Evolutionary conservation across 2,888 invertebrate species (phyloP), one percentile per base, ranked within the genome.

Genomic region (Pseudoips prasinana): DNA sequence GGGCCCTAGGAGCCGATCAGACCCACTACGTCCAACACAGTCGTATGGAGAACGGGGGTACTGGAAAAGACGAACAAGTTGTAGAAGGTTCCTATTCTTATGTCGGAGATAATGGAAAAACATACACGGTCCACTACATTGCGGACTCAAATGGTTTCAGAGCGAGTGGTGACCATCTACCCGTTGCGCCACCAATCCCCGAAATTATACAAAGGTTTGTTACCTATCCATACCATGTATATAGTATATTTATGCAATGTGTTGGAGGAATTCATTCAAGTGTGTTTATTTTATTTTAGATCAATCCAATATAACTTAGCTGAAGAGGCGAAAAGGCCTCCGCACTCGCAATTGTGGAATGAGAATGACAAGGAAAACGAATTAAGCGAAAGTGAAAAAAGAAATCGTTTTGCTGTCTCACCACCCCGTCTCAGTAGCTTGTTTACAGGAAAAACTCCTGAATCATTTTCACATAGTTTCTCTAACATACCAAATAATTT

Each of bases 141-240:
- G 94, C 94, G 32, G 94, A 95, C 69, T 92, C 92, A 53, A 93
- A 93, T 64, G 95, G 95, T 36, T 95, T 94, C 78, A 91, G 93
- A 63, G 93, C 94, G 7, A 91, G 91, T 57, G 95, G 95, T 30
- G 93, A 93, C 23, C 95, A 95, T 73, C 76, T 95, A 53, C 95
- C 95, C 22, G 94, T 93, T 18, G 91, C 94, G 4, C 94, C 94
- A 22, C 94, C 94, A 10, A 89, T 94, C 52, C 94, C 94, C 18
- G 92, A 90, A 64, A 92, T 92, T 25, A 93, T 93, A 58, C 91
- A 91, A 68, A 89, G 91, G 81, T 91, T 58, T 32, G 42, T 52
- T 3, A 7, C 25, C n/a, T n/a, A n/a, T n/a, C n/a, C n/a, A n/a
- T n/a, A n/a, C n/a, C n/a, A n/a, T n/a, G n/a, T n/a, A n/a, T n/a